Evolutionary conservation across 2,888 invertebrate species (phyloP), one percentile per base, ranked within the genome.

Genomic region (Liposcelis brunnea): DNA sequence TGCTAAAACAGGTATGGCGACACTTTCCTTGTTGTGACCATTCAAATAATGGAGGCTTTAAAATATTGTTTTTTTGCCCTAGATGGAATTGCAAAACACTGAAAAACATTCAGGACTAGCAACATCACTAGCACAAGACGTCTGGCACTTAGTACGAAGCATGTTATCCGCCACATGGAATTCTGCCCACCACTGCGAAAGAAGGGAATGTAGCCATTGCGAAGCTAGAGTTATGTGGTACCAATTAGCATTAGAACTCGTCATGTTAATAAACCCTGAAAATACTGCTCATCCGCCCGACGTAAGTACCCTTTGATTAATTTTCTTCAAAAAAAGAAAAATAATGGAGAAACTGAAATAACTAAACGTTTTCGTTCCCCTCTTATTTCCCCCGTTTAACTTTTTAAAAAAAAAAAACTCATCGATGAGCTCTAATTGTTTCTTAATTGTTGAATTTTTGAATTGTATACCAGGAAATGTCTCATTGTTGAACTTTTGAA

Each of bases 191-290:
- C 76, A 76, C 66, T 57, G 67, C 58, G 59, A 53, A 55, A 67
- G 55, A 61, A 63, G 52, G 21, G 90, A 91, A 59, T 97, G 95
- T 58, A 75, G 80, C 44, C 87, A 85, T 60, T 97, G 95, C 64
- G 91, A 93, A 60, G 83, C 90, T 46, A 80, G 84, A 21, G 84
- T 91, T 31, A 81, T 93, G 66, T 94, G 94, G 84, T 91, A 94
- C 64, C 94, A 93, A 62, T 65, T 94, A 31, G 80, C 84, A 10
- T 72, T 86, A 44, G 75, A 80, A 54, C 65, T 90, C 31, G 75
- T 90, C 21, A 76, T 80, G 50, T 84, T 83, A 54, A 72, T 89
- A 58, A 80, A 78, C 44, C 85, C 85, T 2, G 71, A 77, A 53
- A 71, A 74, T 59, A 78, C 80, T 12, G 75, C 77, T 32, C 72